Evolutionary conservation across 1,140 invertebrate genomes (phyloP).

Genomic region (Caenorhabditis brenneri): DNA sequence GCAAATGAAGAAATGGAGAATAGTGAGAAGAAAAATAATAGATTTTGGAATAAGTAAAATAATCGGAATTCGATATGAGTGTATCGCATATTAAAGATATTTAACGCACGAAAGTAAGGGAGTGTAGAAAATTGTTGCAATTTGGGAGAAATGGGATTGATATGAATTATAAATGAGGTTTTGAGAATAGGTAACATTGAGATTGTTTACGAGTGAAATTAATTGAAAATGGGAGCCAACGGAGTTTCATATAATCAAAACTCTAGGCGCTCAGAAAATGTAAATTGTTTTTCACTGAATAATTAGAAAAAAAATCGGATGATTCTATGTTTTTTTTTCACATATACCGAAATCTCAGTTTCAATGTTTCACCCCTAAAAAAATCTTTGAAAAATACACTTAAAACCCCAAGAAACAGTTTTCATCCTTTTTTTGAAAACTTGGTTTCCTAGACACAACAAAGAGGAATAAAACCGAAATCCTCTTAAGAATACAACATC

Average conservation of each 20-base stretch:
- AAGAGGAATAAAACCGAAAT: background rate
- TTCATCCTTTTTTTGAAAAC: too few relatives aligned
- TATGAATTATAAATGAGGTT: background rate
- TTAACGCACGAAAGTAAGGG: background rate
- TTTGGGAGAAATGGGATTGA: background rate
- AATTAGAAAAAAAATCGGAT: too few relatives aligned
- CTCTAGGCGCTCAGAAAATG: too few relatives aligned
- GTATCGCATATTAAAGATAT: background rate
- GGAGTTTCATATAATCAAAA: too few relatives aligned
- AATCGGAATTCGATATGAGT: background rate
- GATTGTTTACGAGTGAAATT: too few relatives aligned
- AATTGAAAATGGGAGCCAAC: too few relatives aligned
- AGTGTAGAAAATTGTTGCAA: background rate
- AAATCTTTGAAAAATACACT: background rate
- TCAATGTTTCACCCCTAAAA: too few relatives aligned
- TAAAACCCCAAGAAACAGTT: too few relatives aligned
- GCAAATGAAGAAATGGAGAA: background rate
- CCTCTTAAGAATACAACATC: background rate
- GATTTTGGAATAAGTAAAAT: background rate
- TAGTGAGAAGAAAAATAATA: background rate
- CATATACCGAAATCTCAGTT: too few relatives aligned
- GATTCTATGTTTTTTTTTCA: too few relatives aligned
- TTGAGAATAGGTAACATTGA: background rate
- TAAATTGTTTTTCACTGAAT: too few relatives aligned
- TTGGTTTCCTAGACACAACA: too few relatives aligned